These are phyloP conservation scores for Anaspis maculata DNA, from an alignment of 2,888 invertebrate species.

Conservation along the genomic window DNA sequence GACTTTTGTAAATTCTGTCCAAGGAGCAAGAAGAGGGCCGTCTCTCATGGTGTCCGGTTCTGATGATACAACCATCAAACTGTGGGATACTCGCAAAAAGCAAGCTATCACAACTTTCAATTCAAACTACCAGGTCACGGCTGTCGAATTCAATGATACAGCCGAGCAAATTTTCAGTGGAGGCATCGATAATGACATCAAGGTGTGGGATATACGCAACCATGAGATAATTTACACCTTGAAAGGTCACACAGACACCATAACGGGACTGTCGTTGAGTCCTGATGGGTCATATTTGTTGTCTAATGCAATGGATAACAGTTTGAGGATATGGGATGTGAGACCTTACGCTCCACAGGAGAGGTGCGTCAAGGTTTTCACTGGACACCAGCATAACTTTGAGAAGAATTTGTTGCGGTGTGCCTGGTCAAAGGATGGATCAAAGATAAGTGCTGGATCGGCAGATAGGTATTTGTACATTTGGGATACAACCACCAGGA, in stretches of 20 bases:
- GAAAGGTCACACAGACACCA: constrained; percentile 90
- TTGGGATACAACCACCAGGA: constrained; percentile 91
- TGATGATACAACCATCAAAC: constrained; percentile 87
- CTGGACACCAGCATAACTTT: constrained; percentile 90
- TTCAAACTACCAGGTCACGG: constrained; percentile 67
- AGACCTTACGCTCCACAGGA: constrained; percentile 90
- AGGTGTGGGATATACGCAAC: constrained; percentile 95
- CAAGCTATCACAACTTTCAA: constrained; percentile 67
- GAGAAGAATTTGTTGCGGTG: constrained; percentile 93
- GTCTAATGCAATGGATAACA: constrained; percentile 96
- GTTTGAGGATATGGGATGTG: constrained; percentile 93
- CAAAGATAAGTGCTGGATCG: constrained; percentile 85
- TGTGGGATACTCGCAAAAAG: constrained; percentile 89
- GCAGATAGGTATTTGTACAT: constrained; percentile 93
- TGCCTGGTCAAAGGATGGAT: constrained; percentile 90
- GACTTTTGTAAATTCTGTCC: constrained; percentile 65
- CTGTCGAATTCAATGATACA: constrained; percentile 91
- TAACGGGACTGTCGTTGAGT: constrained; percentile 83
- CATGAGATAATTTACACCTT: constrained; percentile 76
- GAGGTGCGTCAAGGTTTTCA: constrained; percentile 78
- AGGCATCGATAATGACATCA: constrained; percentile 95
- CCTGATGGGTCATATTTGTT: constrained; percentile 83
- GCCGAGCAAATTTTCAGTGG: constrained; percentile 91
- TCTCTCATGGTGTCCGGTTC: constrained; percentile 87
- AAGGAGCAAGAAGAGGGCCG: constrained; percentile 79